Base-by-base conservation (phyloP, 2,113 vertebrate species). In the Solea solea region DNA sequence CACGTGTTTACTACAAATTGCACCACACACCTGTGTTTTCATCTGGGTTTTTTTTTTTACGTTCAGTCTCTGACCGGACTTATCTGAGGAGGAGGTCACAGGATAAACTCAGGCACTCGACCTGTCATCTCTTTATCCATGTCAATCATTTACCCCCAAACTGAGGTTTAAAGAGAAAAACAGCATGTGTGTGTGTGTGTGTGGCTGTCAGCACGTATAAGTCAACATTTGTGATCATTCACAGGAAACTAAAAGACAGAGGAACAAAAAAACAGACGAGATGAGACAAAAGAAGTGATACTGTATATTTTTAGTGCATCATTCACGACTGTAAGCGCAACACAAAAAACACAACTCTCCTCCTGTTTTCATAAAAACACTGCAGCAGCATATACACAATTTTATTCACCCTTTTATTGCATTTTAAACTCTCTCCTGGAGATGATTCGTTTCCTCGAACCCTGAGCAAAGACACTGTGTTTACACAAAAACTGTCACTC, bases 91-190 rank as follows among this genome's bases (percentile, higher is more conserved):
- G n/a, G 63, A 53, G 51, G 63, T 70, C 53, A 21, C 42, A 45
- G 52, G 15, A 48, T 64, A 50, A 73, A 54, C 66, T 71, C 72
- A 40, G 46, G 44, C 48, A 45, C 8, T 34, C 34, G 5, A 27
- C 52, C 25, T 63, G 44, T 13, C 45, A 1, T 12, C 9, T 48
- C 45, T 12, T 54, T 54, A 44, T 4, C 66, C 27, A 15, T 1
- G 64, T 77, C 7, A 89, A 90, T 90, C 49, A 89, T 87, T 86
- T 12, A 89, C 78, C 1, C 5, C 45, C 45, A 5, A 48, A 12
- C 14, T 66, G 28, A 42, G 0, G 5, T 56, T 82, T 78, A 11
- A 9, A 21, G 44, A 16, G 75, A 28, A 76, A 74, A 83, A 66
- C 50, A 63, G 10, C 53, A n/a, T 14, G 34, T 65, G 63, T 51